Percentiles rank a stretch among this genome's conserved stretches.
phyloP scores from a whole-genome alignment of 2,888 invertebrate genomes.

The Gymnosoma rotundatum region DNA sequence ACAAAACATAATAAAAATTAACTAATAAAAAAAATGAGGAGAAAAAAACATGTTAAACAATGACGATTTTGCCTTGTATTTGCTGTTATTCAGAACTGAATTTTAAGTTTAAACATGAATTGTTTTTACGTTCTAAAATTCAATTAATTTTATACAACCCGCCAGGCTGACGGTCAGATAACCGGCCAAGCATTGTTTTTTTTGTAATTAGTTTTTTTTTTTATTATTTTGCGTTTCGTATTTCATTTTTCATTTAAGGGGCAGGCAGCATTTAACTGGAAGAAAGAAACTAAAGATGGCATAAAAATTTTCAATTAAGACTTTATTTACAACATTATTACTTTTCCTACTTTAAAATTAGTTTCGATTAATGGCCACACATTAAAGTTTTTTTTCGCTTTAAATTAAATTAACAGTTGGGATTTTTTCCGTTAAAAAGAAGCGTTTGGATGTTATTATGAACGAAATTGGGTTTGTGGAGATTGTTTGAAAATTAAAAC shows the following conservation, averaged over 20 bases:
- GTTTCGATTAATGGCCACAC: conserved; percentile 41
- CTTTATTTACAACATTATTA: conserved; percentile 35
- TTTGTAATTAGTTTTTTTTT: conserved; percentile 42
- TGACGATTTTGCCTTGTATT: not conserved
- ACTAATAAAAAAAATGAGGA: not conserved
- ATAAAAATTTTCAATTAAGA: too few species aligned
- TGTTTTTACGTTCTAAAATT: conserved; percentile 31
- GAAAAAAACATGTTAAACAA: not conserved
- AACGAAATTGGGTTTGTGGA: too few species aligned
- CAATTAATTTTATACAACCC: conserved; percentile 32
- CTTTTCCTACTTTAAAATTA: conserved; percentile 29
- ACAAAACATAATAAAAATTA: not conserved
- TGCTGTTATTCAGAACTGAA: conserved; percentile 18
- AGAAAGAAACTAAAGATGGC: too few species aligned
- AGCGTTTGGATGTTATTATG: too few species aligned
- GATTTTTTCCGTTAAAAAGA: not conserved
- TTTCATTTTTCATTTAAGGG: conserved; percentile 7
- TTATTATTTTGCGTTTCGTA: not conserved
- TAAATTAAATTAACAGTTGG: too few species aligned
- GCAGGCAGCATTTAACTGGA: not conserved
- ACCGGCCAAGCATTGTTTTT: conserved; percentile 13
- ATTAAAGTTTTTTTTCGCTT: not conserved
- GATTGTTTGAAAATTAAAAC: too few species aligned
- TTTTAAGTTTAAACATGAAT: conserved; percentile 53
- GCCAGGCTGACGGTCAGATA: conserved; percentile 2